A percentile compares a stretch with the other conserved stretches of the same genome.
Evolutionary conservation across 64 coral and sea anemone genomes (phyloP).

Genomic region (Actinia tenebrosa): DNA sequence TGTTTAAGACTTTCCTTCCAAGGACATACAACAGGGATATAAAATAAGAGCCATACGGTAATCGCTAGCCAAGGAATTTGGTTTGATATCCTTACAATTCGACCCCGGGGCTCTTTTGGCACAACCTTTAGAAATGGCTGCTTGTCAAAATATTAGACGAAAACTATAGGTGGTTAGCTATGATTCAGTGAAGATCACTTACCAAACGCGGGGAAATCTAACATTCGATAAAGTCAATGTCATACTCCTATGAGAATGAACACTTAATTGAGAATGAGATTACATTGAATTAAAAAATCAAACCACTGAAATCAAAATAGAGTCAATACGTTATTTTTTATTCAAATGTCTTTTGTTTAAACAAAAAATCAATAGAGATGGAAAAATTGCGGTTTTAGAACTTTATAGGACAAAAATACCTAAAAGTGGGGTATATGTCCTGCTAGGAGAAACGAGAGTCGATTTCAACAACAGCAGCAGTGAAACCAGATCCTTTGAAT

Average conservation of each 20-base stretch:
- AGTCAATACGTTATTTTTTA: neutral
- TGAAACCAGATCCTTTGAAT: neutral
- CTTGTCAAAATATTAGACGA: neutral
- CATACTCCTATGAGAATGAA: too few relatives aligned
- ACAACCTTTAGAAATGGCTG: neutral
- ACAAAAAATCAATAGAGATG: neutral
- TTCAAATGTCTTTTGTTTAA: neutral
- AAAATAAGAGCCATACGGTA: neutral
- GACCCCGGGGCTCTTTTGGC: neutral
- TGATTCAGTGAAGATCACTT: neutral
- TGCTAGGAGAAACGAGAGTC: neutral
- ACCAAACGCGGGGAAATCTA: neutral
- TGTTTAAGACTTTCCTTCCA: neutral
- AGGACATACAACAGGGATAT: neutral
- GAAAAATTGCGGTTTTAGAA: too few relatives aligned
- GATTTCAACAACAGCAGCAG: neutral
- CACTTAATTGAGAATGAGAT: neutral
- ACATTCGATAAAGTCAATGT: too few relatives aligned
- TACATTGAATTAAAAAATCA: neutral
- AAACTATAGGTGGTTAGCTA: neutral
- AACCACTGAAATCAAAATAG: neutral
- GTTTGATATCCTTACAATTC: neutral
- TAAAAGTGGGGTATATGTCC: neutral
- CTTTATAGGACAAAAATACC: neutral
- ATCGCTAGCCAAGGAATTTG: neutral